phyloP scores from a whole-genome alignment of 1,140 invertebrate genomes.

The Trinorchestia longiramus region DNA sequence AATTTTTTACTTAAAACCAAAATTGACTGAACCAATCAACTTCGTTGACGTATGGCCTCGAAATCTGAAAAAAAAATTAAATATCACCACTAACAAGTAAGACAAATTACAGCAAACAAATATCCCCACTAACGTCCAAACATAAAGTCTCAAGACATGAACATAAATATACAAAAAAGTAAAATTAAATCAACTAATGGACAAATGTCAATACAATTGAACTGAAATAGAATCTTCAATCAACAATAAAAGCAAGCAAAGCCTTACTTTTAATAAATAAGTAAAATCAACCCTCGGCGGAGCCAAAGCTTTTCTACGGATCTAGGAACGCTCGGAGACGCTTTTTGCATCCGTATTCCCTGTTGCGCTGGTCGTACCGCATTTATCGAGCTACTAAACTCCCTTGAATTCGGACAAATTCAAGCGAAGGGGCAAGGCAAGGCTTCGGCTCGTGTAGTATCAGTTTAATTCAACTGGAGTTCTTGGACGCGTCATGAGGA shows the following conservation, averaged over 20 bases:
- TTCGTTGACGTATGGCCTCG: neutral
- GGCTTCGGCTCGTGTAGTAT: neutral
- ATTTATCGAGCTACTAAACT: neutral
- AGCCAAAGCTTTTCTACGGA: neutral
- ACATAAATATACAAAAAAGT: neutral
- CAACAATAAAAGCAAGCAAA: neutral
- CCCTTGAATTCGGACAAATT: neutral
- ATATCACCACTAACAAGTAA: neutral
- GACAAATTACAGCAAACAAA: neutral
- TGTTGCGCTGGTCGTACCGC: neutral
- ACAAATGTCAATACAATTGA: neutral
- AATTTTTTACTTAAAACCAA: neutral
- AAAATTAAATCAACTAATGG: neutral
- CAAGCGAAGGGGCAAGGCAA: neutral
- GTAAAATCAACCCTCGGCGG: neutral
- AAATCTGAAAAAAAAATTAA: neutral
- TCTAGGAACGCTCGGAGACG: neutral
- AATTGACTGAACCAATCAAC: neutral
- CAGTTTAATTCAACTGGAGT: neutral
- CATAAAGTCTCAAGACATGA: neutral
- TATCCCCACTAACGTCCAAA: neutral
- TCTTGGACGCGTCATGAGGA: slow-evolving; percentile 28
- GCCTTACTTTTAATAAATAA: neutral
- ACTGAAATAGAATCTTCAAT: neutral
- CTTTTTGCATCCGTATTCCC: neutral